phyloP scores from a whole-genome alignment of 2,888 invertebrate genomes.

The Byasa hedistus region DNA sequence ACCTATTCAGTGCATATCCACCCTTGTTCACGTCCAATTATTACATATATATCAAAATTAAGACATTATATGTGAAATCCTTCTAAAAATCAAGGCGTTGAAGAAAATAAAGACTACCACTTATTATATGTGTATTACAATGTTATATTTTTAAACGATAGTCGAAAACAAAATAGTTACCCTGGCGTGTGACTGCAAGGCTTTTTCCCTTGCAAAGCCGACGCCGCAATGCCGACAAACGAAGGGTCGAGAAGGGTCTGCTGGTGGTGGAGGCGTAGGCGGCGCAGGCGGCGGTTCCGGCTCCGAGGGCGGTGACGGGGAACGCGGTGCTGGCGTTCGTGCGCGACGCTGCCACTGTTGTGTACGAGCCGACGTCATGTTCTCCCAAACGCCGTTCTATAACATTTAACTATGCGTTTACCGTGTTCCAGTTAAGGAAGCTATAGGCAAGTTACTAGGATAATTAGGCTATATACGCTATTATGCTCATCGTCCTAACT shows the following conservation, averaged over 20 bases:
- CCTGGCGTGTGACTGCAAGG: conserved; percentile 86
- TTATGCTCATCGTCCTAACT: too few species aligned
- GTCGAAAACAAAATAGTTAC: conserved; percentile 46
- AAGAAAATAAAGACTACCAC: too few species aligned
- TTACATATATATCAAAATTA: too few species aligned
- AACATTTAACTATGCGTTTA: neutral
- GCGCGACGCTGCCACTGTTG: conserved; percentile 74
- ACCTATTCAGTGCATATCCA: neutral
- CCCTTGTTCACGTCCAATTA: neutral
- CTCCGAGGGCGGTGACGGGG: conserved; percentile 34
- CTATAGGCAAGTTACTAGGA: too few species aligned
- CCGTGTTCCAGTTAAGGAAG: neutral
- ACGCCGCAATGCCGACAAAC: conserved; percentile 85
- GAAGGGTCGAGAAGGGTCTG: conserved; percentile 87
- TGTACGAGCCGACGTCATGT: conserved; percentile 76
- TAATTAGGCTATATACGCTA: too few species aligned
- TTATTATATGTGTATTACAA: too few species aligned
- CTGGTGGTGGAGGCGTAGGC: conserved; percentile 56
- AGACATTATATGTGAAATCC: too few species aligned
- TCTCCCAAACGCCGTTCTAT: conserved; percentile 68
- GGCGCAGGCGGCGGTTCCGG: conserved; percentile 38
- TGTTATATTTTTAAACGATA: neutral
- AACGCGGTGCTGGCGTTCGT: conserved; percentile 47
- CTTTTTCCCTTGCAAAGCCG: conserved; percentile 90
- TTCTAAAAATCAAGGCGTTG: too few species aligned